Evolutionary conservation across 2,888 invertebrate genomes (phyloP), one percentile per base, ranked within the genome.

Genomic region (Glyphotaelius pellucidus): DNA sequence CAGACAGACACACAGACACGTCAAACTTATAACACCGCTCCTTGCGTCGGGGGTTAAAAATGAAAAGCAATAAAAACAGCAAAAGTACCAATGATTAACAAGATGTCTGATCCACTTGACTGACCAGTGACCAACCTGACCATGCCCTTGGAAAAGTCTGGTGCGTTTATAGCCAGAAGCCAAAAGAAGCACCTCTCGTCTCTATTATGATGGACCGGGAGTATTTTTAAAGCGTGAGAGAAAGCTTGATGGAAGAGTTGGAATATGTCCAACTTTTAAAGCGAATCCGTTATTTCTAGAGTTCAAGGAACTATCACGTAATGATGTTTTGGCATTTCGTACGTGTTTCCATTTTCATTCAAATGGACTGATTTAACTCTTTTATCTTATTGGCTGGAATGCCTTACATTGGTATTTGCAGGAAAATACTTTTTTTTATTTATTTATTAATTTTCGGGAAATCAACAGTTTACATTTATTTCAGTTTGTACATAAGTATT

Each of bases 281-380:
- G 67, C 67, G 25, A 67, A 38, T n/a, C 42, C n/a, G 30, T 86
- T 35, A 86, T 30, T 38, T 86, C n/a, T 42, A 86, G 7, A 42
- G 86, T 86, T 86, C 86, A 42, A 86, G 15, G 86, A 86, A 86
- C 86, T 86, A 42, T 86, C n/a, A 67, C 67, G 67, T 67, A 67
- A 67, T 67, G 25, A 67, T 67, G 32, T 81, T 81, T 81, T 81
- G 31, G 31, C 81, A 32, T 19, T 81, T 81, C 32, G 32, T 81
- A 32, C 81, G 81, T 81, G 32, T 32, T 81, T 32, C 67, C 67
- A 67, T 67, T 25, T 67, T 67, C 67, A 67, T 81, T 81, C 5
- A 32, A 81, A 81, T 32, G 19, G 4, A 5, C 9, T 81, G 19
- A 81, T 31, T 81, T 7, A 67, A 67, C 67, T 7, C 25, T 25